Percentiles rank a stretch among this genome's conserved stretches.
Conservation (phyloP, 2,888 invertebrate species). For the Prosapia bicincta region DNA sequence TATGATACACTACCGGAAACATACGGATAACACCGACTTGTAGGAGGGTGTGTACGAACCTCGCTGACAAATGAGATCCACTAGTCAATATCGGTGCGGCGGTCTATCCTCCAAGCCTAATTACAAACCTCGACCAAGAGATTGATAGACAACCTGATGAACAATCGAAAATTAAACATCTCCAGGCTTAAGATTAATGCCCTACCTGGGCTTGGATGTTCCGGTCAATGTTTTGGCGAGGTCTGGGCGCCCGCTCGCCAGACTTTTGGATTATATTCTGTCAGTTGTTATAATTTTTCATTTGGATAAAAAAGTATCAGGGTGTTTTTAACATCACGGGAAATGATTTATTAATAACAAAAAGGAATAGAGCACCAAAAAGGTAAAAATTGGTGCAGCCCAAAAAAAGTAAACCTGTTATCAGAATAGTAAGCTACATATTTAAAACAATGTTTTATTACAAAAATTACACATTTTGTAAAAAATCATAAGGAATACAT, state of each 20-base stretch:
- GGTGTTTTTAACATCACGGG: too few relatives aligned
- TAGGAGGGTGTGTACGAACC: not conserved
- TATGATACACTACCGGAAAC: not conserved
- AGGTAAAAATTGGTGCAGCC: too few relatives aligned
- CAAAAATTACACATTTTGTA: too few relatives aligned
- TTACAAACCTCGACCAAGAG: constrained; percentile 14
- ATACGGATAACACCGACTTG: not conserved
- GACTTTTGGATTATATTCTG: too few relatives aligned
- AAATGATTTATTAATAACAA: too few relatives aligned
- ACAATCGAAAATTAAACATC: constrained; percentile 8
- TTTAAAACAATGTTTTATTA: too few relatives aligned
- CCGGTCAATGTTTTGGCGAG: not conserved
- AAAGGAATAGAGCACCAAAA: too few relatives aligned
- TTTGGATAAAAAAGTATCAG: too few relatives aligned
- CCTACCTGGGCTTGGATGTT: not conserved
- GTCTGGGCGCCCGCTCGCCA: not conserved
- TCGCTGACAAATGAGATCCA: not conserved
- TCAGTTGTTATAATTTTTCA: too few relatives aligned
- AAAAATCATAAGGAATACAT: too few relatives aligned
- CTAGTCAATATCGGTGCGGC: not conserved
- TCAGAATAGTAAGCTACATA: too few relatives aligned
- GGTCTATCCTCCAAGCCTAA: not conserved
- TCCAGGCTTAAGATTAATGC: not conserved
- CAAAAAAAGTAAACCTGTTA: too few relatives aligned
- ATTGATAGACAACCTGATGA: constrained; percentile 15